phyloP scores from a whole-genome alignment of 2,113 vertebrate genomes.

The Rafetus swinhoei region DNA sequence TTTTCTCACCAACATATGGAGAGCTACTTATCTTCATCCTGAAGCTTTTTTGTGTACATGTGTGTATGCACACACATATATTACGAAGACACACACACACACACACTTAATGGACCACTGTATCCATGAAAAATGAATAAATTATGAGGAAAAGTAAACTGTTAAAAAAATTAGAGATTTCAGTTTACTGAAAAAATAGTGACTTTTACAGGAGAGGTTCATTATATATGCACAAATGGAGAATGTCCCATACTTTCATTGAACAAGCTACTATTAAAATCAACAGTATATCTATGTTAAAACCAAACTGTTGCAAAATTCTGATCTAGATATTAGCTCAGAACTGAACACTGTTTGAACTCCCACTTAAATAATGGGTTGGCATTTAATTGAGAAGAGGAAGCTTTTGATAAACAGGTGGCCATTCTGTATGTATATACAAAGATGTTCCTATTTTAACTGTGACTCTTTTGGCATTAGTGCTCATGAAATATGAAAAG shows the following conservation, averaged over 20 bases:
- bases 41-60: neutral
- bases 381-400: neutral
- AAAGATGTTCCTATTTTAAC: neutral
- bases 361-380: neutral
- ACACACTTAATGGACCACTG: neutral
- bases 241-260: neutral
- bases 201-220: neutral
- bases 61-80: no score
- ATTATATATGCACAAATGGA: neutral
- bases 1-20: neutral
- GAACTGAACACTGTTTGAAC: neutral
- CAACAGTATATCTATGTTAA: neutral
- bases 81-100: no score
- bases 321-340: neutral
- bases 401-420: neutral
- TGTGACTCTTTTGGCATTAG: neutral
- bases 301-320: neutral
- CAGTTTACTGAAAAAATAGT: neutral
- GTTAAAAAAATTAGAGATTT: neutral
- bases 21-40: neutral
- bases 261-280: neutral
- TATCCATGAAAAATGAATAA: neutral
- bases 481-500: neutral
- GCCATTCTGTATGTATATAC: neutral
- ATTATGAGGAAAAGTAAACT: neutral